Evolutionary conservation across 1,140 invertebrate genomes (phyloP).

Genomic region (Samia ricini): DNA sequence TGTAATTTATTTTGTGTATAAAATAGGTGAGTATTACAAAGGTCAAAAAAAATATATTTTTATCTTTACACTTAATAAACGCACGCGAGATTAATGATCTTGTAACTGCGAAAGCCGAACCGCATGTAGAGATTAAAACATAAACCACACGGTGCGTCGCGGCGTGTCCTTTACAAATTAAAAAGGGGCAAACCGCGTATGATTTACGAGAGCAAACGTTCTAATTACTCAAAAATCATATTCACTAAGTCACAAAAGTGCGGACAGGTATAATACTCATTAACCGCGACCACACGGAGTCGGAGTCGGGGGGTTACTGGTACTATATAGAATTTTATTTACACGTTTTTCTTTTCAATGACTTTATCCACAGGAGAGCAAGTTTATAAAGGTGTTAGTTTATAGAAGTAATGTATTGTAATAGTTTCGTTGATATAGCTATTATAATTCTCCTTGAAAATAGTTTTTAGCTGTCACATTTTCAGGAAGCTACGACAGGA

Average conservation of each 20-base stretch:
- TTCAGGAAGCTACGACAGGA: too few species aligned
- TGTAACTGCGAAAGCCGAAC: constrained; percentile 9
- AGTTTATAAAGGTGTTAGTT: too few species aligned
- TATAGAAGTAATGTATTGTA: too few species aligned
- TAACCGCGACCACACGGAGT: constrained; percentile 25
- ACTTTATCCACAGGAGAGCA: too few species aligned
- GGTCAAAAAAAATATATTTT: constrained; percentile 1
- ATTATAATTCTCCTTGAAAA: too few species aligned
- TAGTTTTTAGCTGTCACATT: too few species aligned
- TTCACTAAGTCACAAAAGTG: constrained; percentile 45
- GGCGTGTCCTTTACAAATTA: constrained; percentile 50
- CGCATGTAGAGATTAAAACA: constrained; percentile 10
- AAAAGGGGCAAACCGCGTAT: constrained; percentile 46
- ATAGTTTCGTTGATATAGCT: too few species aligned
- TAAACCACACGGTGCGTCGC: constrained; percentile 22
- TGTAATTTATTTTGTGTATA: too few species aligned
- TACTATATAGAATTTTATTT: not conserved
- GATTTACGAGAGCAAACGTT: constrained; percentile 48
- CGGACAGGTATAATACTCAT: constrained; percentile 53
- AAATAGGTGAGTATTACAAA: not conserved
- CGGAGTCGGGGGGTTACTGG: constrained; percentile 14
- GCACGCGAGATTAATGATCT: constrained; percentile 2
- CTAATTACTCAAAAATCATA: constrained; percentile 63
- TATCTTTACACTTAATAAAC: not conserved
- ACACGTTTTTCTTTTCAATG: not conserved